phyloP scores from a whole-genome alignment of 1,140 invertebrate species.

The Drosophila kanapiae region DNA sequence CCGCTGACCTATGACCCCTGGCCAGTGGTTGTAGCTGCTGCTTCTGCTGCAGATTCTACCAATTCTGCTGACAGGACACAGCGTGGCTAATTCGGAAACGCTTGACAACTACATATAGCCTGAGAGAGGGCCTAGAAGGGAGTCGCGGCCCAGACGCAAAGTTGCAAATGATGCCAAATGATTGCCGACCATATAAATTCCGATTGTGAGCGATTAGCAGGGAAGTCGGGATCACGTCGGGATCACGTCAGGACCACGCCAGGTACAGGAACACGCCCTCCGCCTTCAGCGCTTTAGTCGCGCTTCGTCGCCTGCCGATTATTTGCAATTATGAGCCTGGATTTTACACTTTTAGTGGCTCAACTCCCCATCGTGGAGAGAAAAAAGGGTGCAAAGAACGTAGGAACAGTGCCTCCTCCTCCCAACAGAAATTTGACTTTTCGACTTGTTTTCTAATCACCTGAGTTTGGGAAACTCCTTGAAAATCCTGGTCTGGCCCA shows the following conservation, averaged over 20 bases:
- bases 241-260: conserved; percentile 14
- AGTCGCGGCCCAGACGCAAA: conserved; percentile 25
- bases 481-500: background rate
- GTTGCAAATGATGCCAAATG: conserved; percentile 82
- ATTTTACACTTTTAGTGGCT: conserved; percentile 62
- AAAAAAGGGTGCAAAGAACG: conserved; percentile 6
- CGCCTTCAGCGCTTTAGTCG: conserved; percentile 61
- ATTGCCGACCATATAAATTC: conserved; percentile 82
- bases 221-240: conserved; percentile 21
- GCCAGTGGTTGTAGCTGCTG: conserved; percentile 38
- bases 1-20: conserved; percentile 42
- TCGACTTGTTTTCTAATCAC: conserved; percentile 64
- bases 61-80: conserved; percentile 70
- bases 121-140: conserved; percentile 3
- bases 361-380: conserved; percentile 10
- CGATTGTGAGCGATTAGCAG: conserved; percentile 75
- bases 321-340: conserved; percentile 78
- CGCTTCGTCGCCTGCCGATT: conserved; percentile 68
- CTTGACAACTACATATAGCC: conserved; percentile 68
- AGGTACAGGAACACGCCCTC: conserved; percentile 37
- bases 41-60: conserved; percentile 22
- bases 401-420: background rate
- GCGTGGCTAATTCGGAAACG: conserved; percentile 69
- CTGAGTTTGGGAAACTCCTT: conserved; percentile 43
- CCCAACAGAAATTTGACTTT: conserved; percentile 59